These are phyloP conservation scores for Trissolcus basalis DNA, from an alignment of 1,140 invertebrate species.

Conservation along the genomic window DNA sequence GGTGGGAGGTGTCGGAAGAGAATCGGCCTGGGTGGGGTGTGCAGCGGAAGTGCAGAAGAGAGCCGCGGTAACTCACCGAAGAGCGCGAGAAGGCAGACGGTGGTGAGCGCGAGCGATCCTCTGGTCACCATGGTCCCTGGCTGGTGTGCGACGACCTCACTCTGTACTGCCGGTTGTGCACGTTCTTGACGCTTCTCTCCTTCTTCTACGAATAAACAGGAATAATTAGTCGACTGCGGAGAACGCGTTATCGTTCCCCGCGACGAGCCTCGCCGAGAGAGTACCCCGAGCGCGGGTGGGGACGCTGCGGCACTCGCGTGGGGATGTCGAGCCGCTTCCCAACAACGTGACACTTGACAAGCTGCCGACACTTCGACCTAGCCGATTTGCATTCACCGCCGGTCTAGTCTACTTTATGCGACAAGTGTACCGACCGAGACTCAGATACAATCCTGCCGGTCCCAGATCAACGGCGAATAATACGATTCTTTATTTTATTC, in stretches of 20 bases:
- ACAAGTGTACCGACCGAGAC: slow-evolving; percentile 29
- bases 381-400: slow-evolving; percentile 26
- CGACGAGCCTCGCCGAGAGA: slow-evolving; percentile 33
- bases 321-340: slow-evolving; percentile 36
- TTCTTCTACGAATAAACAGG: slow-evolving; percentile 68
- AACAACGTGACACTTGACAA: slow-evolving; percentile 48
- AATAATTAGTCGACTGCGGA: slow-evolving; percentile 67
- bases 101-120: slow-evolving; percentile 73
- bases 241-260: slow-evolving; percentile 61
- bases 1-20: slow-evolving; percentile 20
- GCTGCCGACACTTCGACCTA: slow-evolving; percentile 16
- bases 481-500: too few species aligned
- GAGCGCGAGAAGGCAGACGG: slow-evolving; percentile 67
- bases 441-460: slow-evolving; percentile 27
- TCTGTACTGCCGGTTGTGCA: slow-evolving; percentile 54
- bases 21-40: slow-evolving; percentile 26
- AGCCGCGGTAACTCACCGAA: slow-evolving; percentile 68
- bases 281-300: slow-evolving; percentile 32
- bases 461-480: too few species aligned
- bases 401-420: slow-evolving; percentile 26
- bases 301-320: slow-evolving; percentile 32
- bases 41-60: slow-evolving; percentile 29
- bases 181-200: slow-evolving; percentile 55
- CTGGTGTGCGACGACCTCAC: slow-evolving; percentile 45
- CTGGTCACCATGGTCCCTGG: slow-evolving; percentile 70